Evolutionary conservation across 2,113 vertebrate species (phyloP).

Genomic region (Pimephales promelas): DNA sequence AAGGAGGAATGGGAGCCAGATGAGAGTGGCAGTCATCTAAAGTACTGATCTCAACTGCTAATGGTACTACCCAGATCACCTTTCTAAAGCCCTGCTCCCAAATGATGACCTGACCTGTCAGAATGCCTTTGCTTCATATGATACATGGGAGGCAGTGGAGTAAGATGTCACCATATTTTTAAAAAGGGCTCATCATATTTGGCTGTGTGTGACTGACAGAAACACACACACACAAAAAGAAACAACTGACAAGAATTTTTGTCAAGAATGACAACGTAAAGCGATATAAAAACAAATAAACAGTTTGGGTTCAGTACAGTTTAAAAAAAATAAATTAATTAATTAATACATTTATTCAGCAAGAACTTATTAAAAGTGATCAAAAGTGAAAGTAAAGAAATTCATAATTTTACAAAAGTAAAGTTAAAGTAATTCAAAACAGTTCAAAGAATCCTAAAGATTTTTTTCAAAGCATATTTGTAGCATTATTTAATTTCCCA

Average conservation of each 20-base stretch:
- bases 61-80: neutral
- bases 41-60: neutral
- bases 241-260: neutral
- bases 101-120: slow-evolving; percentile 10
- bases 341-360: too few species aligned
- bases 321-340: too few species aligned
- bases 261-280: neutral
- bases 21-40: neutral
- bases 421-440: too few species aligned
- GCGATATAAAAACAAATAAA: neutral
- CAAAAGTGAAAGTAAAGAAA: neutral
- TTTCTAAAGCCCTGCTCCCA: neutral
- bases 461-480: too few species aligned
- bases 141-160: neutral
- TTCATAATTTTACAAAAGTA: neutral
- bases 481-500: too few species aligned
- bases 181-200: neutral
- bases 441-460: neutral
- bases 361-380: neutral
- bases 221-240: neutral
- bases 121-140: neutral
- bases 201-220: neutral
- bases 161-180: neutral
- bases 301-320: neutral
- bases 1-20: slow-evolving; percentile 3